Evolutionary conservation across 1,140 invertebrate genomes (phyloP), one percentile per base, ranked within the genome.

Genomic region (Papilio xuthus): DNA sequence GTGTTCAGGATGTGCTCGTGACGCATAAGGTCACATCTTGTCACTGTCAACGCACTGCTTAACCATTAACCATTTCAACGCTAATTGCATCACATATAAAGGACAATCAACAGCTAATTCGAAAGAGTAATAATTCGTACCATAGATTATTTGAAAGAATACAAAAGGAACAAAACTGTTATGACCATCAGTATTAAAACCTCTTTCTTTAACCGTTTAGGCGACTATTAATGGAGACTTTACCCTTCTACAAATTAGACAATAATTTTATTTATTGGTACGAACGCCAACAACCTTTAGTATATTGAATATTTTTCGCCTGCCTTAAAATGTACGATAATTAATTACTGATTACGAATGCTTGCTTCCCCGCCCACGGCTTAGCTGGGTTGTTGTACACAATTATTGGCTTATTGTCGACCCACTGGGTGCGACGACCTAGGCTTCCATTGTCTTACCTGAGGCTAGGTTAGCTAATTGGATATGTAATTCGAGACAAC

Each of bases 361-460:
- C 42, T 47, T 9, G 12, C n/a, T 3, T 73, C n/a, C 26, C 28
- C 42, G 32, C 69, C 69, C 50, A 44, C 56, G 72, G 26, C 72
- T 28, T 32, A 15, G 42, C 23, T 50, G n/a, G n/a, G n/a, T 7
- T 71, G 70, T 47, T 23, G 42, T 26, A 77, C 77, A 78, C 70
- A 79, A 80, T 81, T 81, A 81, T 78, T 77, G 44, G 53, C 71
- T 44, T 67, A 79, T 79, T 80, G 72, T 80, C 82, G 79, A 82
- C 83, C 82, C 83, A 84, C 82, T 76, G 79, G 77, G 82, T 78
- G 74, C 82, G 78, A 76, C 74, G 80, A 83, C 80, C 81, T 79
- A 23, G 41, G 42, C 41, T 73, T 73, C 71, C 41, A 73, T 73
- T 73, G 71, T 73, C 71, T 41, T 73, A 47, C 42, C 71, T 50